These are phyloP conservation scores for Leucozona laternaria DNA, from an alignment of 2,888 invertebrate genomes.

Conservation along the genomic window DNA sequence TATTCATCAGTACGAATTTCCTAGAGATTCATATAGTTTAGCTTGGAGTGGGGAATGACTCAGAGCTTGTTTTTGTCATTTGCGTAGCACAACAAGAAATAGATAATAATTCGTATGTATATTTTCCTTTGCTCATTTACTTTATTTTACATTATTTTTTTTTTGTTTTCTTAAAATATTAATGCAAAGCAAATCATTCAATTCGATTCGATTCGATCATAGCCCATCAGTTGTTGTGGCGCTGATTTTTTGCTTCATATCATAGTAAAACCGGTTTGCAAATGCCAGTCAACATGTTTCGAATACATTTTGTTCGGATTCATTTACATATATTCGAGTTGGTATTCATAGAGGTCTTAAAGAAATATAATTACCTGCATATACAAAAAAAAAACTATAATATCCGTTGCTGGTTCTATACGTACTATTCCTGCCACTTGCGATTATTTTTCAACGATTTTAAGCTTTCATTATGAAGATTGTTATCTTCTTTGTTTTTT, in stretches of 20 bases:
- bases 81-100: not conserved
- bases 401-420: not conserved
- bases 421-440: not conserved
- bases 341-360: not conserved
- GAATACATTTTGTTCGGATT: not conserved
- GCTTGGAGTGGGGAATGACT: not conserved
- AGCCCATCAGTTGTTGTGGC: not conserved
- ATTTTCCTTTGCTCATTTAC: not conserved
- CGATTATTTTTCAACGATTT: not conserved
- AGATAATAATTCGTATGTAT: not conserved
- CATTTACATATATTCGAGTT: not conserved
- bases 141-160: not conserved
- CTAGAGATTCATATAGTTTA: not conserved
- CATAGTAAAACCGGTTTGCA: slow-evolving; percentile 6
- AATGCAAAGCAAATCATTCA: not conserved
- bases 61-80: not conserved
- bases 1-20: not conserved
- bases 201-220: not conserved
- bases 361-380: not conserved
- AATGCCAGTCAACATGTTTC: not conserved
- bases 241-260: not conserved
- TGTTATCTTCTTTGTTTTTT: not conserved
- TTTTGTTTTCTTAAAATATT: not conserved
- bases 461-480: not conserved
- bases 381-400: not conserved